Base-by-base conservation (phyloP, 2,113 vertebrate genomes). In the Xiphophorus couchianus region DNA sequence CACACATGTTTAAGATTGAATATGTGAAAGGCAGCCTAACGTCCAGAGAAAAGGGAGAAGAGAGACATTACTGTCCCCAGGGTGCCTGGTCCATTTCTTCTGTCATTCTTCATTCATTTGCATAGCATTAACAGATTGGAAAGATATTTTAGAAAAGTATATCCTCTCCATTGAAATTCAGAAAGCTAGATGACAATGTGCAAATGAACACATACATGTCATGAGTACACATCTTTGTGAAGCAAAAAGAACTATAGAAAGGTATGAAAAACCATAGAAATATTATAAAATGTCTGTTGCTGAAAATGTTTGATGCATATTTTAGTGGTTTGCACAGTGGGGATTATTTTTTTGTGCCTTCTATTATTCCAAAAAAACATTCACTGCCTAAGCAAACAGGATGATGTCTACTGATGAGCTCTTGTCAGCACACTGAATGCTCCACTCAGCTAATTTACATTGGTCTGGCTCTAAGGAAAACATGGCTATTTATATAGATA, bases 391-490 rank as follows among this genome's bases (percentile, higher is more conserved):
- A 79, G 73, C 64, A 83, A 91, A 84, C 76, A 81, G 67, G 79
- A 82, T 86, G 80, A 85, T 84, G 84, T 70, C 78, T 80, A 81
- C 70, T 90, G 88, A 91, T 89, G 88, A 88, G 83, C 81, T 84
- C 86, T 90, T 51, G 54, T 86, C 88, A 88, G 85, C 84, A 72
- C 66, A 51, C 27, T 48, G 83, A 88, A 86, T 75, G 84, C 76
- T 82, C 68, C 80, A 66, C 63, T 81, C 66, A 71, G 65, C 78
- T 90, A 61, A 91, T 93, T 90, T 90, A 72, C 87, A 92, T 84
- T n/a, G 65, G 83, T 76, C 77, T 65, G 62, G 68, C 85, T 90
- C 79, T 44, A 25, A 88, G 85, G 83, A 84, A 90, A 78, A 81
- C 13, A 79, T 68, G 61, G 76, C 81, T 83, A 87, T 88, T 87